These are phyloP conservation scores for Watsonalla cultraria DNA, from an alignment of 2,888 invertebrate species.

Conservation along the genomic window DNA sequence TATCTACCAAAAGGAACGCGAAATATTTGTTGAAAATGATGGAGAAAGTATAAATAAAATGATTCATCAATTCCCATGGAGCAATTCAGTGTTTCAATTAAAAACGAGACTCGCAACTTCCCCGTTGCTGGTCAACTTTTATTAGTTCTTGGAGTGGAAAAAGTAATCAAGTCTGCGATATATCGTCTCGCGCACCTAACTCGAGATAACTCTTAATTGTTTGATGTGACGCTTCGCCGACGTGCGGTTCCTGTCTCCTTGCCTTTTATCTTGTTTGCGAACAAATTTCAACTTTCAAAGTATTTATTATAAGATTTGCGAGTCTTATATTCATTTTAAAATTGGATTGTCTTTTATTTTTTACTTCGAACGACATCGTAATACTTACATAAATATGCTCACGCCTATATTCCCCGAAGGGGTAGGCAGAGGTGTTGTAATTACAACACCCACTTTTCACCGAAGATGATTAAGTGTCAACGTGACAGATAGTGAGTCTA, in stretches of 20 bases:
- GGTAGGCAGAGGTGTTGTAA: no score
- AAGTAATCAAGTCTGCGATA: conserved; percentile 68
- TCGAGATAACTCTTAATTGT: conserved; percentile 64
- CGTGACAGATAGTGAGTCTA: no score
- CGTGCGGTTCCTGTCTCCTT: conserved; percentile 27
- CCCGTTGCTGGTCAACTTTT: conserved; percentile 66
- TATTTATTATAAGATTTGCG: conserved; percentile 22
- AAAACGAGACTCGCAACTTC: conserved; percentile 48
- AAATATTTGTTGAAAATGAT: neutral
- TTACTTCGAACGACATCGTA: no score
- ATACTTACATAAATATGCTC: no score
- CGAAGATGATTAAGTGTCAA: no score
- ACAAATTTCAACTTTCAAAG: conserved; percentile 37
- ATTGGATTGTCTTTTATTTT: neutral
- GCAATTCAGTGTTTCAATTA: conserved; percentile 50
- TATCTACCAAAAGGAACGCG: neutral
- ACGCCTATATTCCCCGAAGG: no score
- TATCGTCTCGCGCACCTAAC: conserved; percentile 50
- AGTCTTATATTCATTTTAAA: neutral
- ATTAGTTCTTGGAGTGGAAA: conserved; percentile 63
- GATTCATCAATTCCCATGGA: conserved; percentile 15
- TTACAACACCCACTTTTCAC: no score
- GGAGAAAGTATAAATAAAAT: conserved; percentile 1
- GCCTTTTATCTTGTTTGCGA: conserved; percentile 35
- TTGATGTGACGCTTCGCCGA: conserved; percentile 45